Evolutionary conservation across 2,888 invertebrate genomes (phyloP), one percentile per base, ranked within the genome.

Genomic region (Drosophila hamatofila): DNA sequence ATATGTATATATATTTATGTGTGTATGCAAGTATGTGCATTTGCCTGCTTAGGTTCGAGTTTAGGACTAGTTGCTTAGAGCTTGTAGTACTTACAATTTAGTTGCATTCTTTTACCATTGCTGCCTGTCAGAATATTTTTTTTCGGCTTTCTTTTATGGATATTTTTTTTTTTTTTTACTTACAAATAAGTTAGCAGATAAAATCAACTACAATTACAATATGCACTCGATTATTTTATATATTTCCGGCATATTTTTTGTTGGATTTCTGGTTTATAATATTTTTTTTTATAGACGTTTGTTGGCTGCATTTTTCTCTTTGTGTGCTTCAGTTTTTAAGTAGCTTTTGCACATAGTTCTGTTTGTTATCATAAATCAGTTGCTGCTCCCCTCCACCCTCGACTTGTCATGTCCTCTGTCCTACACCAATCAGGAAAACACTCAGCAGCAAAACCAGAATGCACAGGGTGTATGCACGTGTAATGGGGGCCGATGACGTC

Each of bases 401-500:
- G 80, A 81, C 91, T 83, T 91, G 92, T 92, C 92, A 92, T 92
- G 92, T 91, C 51, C 74, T 79, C 74, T 87, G 91, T 46, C 82
- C 87, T 21, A 80, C 86, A 57, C 89, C 83, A 52, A 90, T 85
- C 61, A 91, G 75, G 44, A 89, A 78, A 58, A 91, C 82, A 67
- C 92, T 86, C 63, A 90, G 78, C 16, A 92, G 71, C 79, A 91
- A 77, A 25, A 83, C 89, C 75, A 92, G 71, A 56, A 91, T 82
- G 75, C 89, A 83, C 59, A 91, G 78, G 33, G 91, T 88, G 70
- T 91, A 92, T 23, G 91, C 91, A 70, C 88, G 89, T 49, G 90
- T 89, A 63, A 88, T 87, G 49, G 92, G 86, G 65, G 93, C 92
- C 72, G 93, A 90, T 81, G 92, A 92, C 73, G 92, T 93, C 21